Evolutionary conservation across 2,888 invertebrate species (phyloP).

Genomic region (Euzetes globulus): DNA sequence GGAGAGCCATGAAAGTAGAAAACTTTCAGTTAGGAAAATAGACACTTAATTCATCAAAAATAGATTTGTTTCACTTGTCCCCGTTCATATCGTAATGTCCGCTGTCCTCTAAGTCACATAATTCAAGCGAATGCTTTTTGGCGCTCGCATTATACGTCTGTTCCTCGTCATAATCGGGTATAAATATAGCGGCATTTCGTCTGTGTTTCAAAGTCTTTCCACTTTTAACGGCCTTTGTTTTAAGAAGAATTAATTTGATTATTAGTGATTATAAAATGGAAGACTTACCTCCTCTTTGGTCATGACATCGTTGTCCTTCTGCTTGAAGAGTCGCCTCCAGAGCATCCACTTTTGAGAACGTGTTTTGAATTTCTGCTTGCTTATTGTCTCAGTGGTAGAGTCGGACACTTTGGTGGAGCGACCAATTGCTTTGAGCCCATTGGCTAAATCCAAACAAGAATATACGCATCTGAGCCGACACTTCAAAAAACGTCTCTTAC

Average conservation of each 20-base stretch:
- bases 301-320: neutral
- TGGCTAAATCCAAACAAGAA: slow-evolving; percentile 18
- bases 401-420: neutral
- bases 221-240: neutral
- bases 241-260: neutral
- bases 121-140: neutral
- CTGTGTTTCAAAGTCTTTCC: neutral
- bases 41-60: neutral
- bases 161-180: slow-evolving; percentile 13
- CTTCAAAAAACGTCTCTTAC: neutral
- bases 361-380: neutral
- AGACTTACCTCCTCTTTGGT: neutral
- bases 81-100: neutral
- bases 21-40: no score
- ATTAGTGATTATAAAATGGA: no score
- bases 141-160: neutral
- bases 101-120: slow-evolving; percentile 20
- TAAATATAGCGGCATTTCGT: neutral
- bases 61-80: neutral
- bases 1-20: no score
- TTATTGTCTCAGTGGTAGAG: neutral
- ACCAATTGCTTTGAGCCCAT: neutral
- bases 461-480: neutral
- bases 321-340: neutral
- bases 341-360: neutral